These are phyloP conservation scores for Tetramorium simillimum DNA, from an alignment of 1,140 invertebrate genomes.

Conservation along the genomic window DNA sequence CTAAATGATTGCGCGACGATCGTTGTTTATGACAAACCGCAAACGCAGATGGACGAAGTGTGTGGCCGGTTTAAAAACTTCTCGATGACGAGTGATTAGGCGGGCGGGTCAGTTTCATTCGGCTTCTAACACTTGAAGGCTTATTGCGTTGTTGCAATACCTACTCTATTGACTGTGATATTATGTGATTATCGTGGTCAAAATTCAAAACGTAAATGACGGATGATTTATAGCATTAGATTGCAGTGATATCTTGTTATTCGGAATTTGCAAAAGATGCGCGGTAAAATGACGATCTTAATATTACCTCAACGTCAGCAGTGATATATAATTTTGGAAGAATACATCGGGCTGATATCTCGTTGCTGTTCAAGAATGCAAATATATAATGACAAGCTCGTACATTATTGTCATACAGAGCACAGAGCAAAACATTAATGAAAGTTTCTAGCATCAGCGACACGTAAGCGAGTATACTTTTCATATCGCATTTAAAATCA, in stretches of 20 bases:
- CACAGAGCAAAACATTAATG: not conserved
- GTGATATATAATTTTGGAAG: not conserved
- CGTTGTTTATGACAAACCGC: not conserved
- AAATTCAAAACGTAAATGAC: slow-evolving; percentile 10
- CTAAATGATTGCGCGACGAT: not conserved
- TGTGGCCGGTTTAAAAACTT: slow-evolving; percentile 10
- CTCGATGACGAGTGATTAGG: slow-evolving; percentile 5
- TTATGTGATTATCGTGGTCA: slow-evolving; percentile 16
- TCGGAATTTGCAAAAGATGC: not conserved
- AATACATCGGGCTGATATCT: not conserved
- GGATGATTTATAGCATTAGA: slow-evolving; percentile 26
- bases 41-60: not conserved
- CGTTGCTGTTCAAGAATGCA: not conserved
- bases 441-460: not conserved
- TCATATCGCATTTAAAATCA: not conserved
- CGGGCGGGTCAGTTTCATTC: slow-evolving; percentile 33
- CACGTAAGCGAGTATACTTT: not conserved
- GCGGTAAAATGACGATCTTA: not conserved
- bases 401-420: not conserved
- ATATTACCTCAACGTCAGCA: not conserved
- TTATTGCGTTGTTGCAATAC: slow-evolving; percentile 24
- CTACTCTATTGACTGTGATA: slow-evolving; percentile 17
- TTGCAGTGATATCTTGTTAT: not conserved
- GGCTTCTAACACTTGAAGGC: slow-evolving; percentile 4
- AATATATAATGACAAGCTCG: not conserved